phyloP scores from a whole-genome alignment of 2,888 invertebrate genomes.

The Allacma fusca region DNA sequence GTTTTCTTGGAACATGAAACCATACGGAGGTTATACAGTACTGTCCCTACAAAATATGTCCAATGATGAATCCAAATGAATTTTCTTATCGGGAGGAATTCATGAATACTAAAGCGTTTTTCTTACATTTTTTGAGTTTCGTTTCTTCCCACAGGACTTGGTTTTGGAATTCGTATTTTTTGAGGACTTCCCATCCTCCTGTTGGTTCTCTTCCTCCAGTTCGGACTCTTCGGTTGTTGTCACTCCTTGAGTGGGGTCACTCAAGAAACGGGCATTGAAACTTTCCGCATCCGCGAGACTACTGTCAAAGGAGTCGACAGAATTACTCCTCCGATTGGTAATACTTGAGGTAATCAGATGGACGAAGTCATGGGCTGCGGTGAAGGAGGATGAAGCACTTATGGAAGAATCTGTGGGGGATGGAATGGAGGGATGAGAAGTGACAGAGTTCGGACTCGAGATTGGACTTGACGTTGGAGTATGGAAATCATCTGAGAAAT shows the following conservation, averaged over 20 bases:
- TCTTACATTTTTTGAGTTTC: conserved; percentile 47
- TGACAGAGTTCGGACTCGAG: conserved; percentile 56
- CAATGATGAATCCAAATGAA: too few relatives aligned
- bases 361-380: neutral
- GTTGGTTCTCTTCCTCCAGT: neutral
- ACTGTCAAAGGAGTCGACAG: conserved; percentile 36
- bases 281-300: neutral
- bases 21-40: too few relatives aligned
- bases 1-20: too few relatives aligned
- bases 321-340: neutral
- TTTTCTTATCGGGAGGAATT: neutral
- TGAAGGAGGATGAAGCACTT: conserved; percentile 10
- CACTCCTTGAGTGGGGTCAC: neutral
- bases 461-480: conserved; percentile 67
- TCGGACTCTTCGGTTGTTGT: neutral
- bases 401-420: conserved; percentile 40
- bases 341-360: neutral
- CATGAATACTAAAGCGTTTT: neutral
- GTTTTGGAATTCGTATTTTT: conserved; percentile 24
- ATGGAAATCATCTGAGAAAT: conserved; percentile 63
- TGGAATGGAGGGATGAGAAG: conserved; percentile 48
- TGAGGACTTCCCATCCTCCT: neutral
- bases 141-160: conserved; percentile 35
- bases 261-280: neutral
- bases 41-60: too few relatives aligned